Base-by-base conservation (phyloP, 2,797 vertebrate species). In the Rhyacichthys aspro region DNA sequence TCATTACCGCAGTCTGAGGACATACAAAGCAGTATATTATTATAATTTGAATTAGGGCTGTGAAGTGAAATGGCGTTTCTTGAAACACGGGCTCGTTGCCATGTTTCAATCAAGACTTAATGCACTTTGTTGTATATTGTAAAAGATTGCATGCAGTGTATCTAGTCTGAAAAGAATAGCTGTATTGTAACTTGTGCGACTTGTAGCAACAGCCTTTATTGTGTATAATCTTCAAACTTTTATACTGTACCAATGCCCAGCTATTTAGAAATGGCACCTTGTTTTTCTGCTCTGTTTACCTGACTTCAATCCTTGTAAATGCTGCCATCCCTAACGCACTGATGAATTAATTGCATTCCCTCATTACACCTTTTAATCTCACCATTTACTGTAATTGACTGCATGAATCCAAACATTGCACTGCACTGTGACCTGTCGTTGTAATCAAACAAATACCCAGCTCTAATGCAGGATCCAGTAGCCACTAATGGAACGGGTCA, bases 371-470 rank as follows among this genome's bases (percentile, higher is more conserved):
- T 10, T 19, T 60, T 47, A 16, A 47, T 41, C 4, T 18, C 9
- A 7, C 11, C 9, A 33, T 18, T 9, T 5, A 5, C 10, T 41
- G 36, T 45, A 19, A n/a, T 70, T 19, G 23, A 53, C 33, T 16
- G 6, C 18, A 33, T 39, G 28, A 36, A 61, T 49, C 8, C 38
- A 60, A 54, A 41, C 36, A 43, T 43, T 16, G 18, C 7, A 54
- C 41, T 44, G 9, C 50, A 17, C 17, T 14, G 3, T 67, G 57
- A 68, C 57, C 60, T 36, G 17, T 5, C 11, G 28, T 11, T 47
- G 48, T 59, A 48, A 64, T 68, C 43, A 70, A 50, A 56, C 28
- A 16, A 7, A 66, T 72, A 56, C 11, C 37, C 8, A 7, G n/a
- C 57, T 48, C 15, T 55, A 53, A 36, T 71, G 43, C 52, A 71